Base-by-base conservation (phyloP, 2,797 vertebrate species). In the Borostomias antarcticus region DNA sequence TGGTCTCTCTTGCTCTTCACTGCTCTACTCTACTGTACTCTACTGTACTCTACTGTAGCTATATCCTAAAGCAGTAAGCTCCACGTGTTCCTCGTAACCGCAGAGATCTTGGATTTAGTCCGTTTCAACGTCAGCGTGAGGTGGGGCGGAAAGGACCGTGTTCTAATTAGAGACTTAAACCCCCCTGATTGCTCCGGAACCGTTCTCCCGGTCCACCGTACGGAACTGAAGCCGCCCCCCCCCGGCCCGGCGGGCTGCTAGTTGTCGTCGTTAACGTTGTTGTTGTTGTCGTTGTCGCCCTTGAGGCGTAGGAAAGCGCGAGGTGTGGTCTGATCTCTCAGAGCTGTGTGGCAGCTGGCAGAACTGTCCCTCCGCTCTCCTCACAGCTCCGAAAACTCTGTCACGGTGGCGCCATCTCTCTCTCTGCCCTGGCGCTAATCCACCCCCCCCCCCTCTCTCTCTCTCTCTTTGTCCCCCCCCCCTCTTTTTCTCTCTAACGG, bases 131-230 rank as follows among this genome's bases (percentile, higher is more conserved):
- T 21, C 29, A 62, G 71, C 66, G 68, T 77, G 69, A 76, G 59
- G n/a, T n/a, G n/a, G 70, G 64, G 43, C 29, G 52, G 68, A 81
- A 74, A 30, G 29, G 28, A 56, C 4, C 63, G 50, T 60, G 54
- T 71, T 66, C 52, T 72, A 81, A 77, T 78, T 77, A 72, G 68
- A 66, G 62, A 65, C 58, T 74, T 77, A 64, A 37, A 37, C n/a
- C n/a, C n/a, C n/a, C n/a, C n/a, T n/a, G n/a, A n/a, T n/a, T n/a
- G n/a, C n/a, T n/a, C n/a, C n/a, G n/a, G n/a, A 37, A 37, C 13
- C 8, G 13, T 63, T 64, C n/a, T 56, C 23, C 68, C 43, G 70
- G 63, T 72, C 68, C 68, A 64, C 53, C 52, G 35, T 62, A 25
- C 21, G 66, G 59, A 61, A 61, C 62, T 63, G 15, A 5, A 45